Evolutionary conservation across 2,797 vertebrate species (phyloP).

Genomic region (Bucorvus abyssinicus): DNA sequence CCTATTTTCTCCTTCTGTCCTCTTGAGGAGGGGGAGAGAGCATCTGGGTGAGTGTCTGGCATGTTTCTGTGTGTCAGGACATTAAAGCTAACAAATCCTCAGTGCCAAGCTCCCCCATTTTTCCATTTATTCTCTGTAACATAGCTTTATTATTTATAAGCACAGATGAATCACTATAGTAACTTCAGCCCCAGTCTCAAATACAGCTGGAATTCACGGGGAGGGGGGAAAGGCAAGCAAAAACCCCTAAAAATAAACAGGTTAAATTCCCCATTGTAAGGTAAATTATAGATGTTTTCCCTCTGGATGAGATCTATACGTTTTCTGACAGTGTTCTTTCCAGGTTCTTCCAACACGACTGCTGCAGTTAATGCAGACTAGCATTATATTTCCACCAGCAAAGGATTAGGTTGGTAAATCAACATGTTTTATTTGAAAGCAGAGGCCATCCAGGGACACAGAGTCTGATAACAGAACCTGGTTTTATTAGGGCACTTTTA

Average conservation of each 20-base stretch:
- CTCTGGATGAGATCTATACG: background rate
- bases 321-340: constrained; percentile 15
- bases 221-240: background rate
- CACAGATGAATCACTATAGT: background rate
- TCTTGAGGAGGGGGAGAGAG: background rate
- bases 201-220: background rate
- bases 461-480: constrained; percentile 17
- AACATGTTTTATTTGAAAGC: constrained; percentile 44
- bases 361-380: constrained; percentile 15
- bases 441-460: background rate
- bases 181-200: background rate
- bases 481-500: constrained; percentile 61
- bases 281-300: constrained; percentile 41
- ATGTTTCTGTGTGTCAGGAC: background rate
- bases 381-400: constrained; percentile 3
- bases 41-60: background rate
- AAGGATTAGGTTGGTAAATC: constrained; percentile 54
- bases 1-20: background rate
- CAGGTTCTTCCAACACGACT: background rate
- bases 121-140: background rate
- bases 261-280: background rate
- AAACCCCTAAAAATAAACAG: background rate
- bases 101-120: background rate
- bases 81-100: background rate
- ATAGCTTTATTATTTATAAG: background rate